Evolutionary conservation across 2,888 invertebrate genomes (phyloP).

Genomic region (Tetragnatha montana): DNA sequence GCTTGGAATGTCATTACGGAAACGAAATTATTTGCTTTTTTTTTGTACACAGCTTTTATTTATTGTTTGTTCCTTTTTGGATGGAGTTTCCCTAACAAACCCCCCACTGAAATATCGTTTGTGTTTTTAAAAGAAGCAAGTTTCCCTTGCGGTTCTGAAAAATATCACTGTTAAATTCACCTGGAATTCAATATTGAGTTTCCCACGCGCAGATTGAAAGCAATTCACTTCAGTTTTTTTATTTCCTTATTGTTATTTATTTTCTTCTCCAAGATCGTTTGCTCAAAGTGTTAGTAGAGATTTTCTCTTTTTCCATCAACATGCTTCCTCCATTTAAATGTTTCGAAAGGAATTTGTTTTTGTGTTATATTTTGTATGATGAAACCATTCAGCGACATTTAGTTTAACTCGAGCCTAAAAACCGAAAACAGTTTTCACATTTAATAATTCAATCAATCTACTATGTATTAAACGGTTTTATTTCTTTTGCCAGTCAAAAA

Average conservation of each 20-base stretch:
- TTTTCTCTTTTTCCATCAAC: background rate
- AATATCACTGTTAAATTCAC: constrained; percentile 52
- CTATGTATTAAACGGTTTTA: too few relatives aligned
- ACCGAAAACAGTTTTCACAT: background rate
- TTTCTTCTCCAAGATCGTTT: background rate
- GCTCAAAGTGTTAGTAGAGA: background rate
- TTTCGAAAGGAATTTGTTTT: background rate
- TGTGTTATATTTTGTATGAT: background rate
- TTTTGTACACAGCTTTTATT: background rate
- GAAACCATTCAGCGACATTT: background rate
- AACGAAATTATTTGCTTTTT: background rate
- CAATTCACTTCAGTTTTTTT: constrained; percentile 6
- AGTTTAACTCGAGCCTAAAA: background rate
- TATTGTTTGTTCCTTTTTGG: background rate
- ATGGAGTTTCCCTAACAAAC: constrained; percentile 40
- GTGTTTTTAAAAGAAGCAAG: constrained; percentile 17
- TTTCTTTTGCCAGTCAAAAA: too few relatives aligned
- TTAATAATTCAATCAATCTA: background rate
- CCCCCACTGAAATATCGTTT: constrained; percentile 11
- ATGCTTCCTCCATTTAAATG: background rate
- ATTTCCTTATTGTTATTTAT: background rate
- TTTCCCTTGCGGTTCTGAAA: constrained; percentile 12
- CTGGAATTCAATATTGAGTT: constrained; percentile 50
- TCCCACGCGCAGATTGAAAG: constrained; percentile 42
- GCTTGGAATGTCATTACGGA: constrained; percentile 40